A percentile compares a stretch with the other conserved stretches of the same genome.
phyloP scores from a whole-genome alignment of 2,113 vertebrate genomes.

The Otolemur garnettii region DNA sequence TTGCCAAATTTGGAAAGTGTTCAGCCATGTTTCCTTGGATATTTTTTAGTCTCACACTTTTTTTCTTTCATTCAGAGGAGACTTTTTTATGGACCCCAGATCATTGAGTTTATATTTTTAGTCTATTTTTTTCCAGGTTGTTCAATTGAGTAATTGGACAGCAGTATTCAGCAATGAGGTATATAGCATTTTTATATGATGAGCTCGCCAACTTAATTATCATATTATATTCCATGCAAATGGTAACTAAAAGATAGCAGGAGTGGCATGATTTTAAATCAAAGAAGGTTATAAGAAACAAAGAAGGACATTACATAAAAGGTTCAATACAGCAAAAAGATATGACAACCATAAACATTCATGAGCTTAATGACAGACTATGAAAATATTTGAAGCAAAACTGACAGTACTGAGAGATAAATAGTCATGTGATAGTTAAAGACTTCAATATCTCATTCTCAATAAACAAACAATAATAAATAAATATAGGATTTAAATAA shows the following conservation, averaged over 20 bases:
- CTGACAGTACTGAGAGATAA: not conserved
- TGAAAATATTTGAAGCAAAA: not conserved
- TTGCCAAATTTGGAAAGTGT: not conserved
- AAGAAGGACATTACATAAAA: not conserved
- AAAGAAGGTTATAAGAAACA: not conserved
- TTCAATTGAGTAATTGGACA: not conserved
- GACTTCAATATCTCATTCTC: not conserved
- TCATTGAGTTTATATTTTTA: not conserved
- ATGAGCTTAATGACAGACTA: not conserved
- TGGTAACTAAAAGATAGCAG: not conserved
- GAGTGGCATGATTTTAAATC: not conserved
- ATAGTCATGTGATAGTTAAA: not conserved
- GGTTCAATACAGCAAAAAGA: not conserved
- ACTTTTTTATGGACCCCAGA: not conserved
- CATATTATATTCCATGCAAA: not conserved
- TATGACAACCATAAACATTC: not conserved
- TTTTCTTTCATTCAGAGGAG: not conserved
- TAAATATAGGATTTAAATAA: not conserved
- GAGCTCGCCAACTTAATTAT: too few relatives aligned
- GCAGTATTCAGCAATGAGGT: too few relatives aligned
- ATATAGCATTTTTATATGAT: too few relatives aligned
- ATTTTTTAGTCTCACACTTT: not conserved
- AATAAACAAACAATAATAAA: not conserved
- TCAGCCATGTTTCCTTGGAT: not conserved
- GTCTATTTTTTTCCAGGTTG: not conserved